Evolutionary conservation across 2,888 invertebrate species (phyloP), one percentile per base, ranked within the genome.

Genomic region (Nysson spinosus): DNA sequence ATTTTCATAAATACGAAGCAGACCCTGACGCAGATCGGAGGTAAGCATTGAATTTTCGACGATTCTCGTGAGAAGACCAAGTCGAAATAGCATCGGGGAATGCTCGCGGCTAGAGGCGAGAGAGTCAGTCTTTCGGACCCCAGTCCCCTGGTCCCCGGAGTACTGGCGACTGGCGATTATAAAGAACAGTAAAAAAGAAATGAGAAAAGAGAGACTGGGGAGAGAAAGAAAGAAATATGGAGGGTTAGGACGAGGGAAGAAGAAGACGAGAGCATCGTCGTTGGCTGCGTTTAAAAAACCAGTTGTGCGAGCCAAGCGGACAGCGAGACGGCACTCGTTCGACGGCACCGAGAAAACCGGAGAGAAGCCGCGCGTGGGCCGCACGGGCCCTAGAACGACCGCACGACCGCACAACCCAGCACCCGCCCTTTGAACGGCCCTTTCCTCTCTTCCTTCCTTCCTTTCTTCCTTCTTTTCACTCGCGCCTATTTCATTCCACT

Each of bases 281-380:
- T 83, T 82, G 83, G 79, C 75, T 82, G 79, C 79, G 84, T 85
- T 85, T 85, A 86, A 87, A 83, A 84, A 86, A 86, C 86, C 86
- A 85, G 86, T 87, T 87, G 85, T 84, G 83, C 84, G 82, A 84
- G 83, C 79, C 79, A 78, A 80, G 79, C 69, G 80, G 79, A 82
- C 78, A 75, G 73, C 79, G 79, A n/a, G n/a, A 75, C 76, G 75
- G 74, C 72, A 52, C 72, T 57, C 75, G 68, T 57, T 58, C 57
- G 68, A n/a, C n/a, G 62, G 71, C 75, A 70, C 49, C 66, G 50
- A 75, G 77, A 77, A 69, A 72, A 65, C 63, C 57, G 67, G 66
- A 70, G 75, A 69, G 79, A 62, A 76, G 71, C 69, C 78, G 82
- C 84, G 86, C 86, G 86, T 86, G 86, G 86, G 86, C 85, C 81